Percentiles rank a stretch among this genome's conserved stretches.
These are phyloP conservation scores for Bradypodion ventrale DNA, from an alignment of 2,797 vertebrate species.

Conservation along the genomic window DNA sequence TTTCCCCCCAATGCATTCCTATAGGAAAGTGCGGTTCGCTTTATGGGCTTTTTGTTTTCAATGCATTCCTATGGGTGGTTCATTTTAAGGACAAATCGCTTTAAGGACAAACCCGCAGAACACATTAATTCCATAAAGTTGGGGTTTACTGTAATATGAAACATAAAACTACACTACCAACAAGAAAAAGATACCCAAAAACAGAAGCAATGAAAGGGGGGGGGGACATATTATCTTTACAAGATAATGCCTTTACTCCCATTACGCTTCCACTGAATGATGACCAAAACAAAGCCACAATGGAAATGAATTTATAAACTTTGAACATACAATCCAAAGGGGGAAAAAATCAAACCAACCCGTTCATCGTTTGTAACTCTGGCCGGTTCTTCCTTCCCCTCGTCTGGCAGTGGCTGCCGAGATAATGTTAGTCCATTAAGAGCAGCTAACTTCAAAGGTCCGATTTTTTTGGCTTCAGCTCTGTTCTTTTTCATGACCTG, in stretches of 20 bases:
- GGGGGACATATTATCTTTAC: not conserved
- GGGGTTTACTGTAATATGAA: too few species aligned
- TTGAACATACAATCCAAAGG: not conserved
- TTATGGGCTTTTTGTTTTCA: too few species aligned
- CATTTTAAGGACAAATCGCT: too few species aligned
- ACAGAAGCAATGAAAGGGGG: not conserved
- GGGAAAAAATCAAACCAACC: slow-evolving; percentile 76
- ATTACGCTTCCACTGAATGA: not conserved
- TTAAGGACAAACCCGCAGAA: too few species aligned
- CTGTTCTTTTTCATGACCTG: slow-evolving; percentile 93
- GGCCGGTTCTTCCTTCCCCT: slow-evolving; percentile 85
- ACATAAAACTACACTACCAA: not conserved
- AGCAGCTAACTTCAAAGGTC: slow-evolving; percentile 89
- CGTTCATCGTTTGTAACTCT: slow-evolving; percentile 90
- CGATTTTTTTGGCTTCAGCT: slow-evolving; percentile 90
- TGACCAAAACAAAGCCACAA: not conserved
- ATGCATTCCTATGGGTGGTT: too few species aligned
- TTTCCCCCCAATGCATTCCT: too few species aligned
- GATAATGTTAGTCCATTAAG: slow-evolving; percentile 90
- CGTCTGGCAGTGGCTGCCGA: slow-evolving; percentile 83
- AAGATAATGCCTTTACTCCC: not conserved
- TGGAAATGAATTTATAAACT: not conserved
- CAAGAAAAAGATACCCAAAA: not conserved
- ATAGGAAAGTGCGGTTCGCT: too few species aligned
- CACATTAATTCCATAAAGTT: too few species aligned